A percentile compares a stretch with the other conserved stretches of the same genome.
phyloP scores from a whole-genome alignment of 2,797 vertebrate species.

The Scyliorhinus canicula region DNA sequence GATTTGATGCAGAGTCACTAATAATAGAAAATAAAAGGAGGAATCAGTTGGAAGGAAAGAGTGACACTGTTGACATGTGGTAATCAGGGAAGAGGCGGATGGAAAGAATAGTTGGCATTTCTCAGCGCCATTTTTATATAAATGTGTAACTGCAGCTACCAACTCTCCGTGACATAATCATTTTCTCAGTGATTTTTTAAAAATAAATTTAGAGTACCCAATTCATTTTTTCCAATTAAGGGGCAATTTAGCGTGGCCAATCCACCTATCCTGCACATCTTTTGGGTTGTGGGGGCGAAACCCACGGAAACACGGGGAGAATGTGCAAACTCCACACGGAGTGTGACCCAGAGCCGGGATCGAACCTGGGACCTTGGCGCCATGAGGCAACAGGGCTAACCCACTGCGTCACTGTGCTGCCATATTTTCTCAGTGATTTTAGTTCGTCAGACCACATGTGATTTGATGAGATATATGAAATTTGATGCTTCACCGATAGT shows the following conservation, averaged over 20 bases:
- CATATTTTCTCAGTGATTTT: neutral
- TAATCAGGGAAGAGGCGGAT: neutral
- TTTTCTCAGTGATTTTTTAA: neutral
- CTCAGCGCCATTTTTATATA: neutral
- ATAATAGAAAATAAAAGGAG: neutral
- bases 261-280: too few relatives aligned
- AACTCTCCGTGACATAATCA: neutral
- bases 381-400: too few relatives aligned
- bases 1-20: neutral
- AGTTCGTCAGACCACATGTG: neutral
- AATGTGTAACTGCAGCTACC: neutral
- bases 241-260: too few relatives aligned
- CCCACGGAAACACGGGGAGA: too few relatives aligned
- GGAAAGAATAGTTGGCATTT: constrained; percentile 9
- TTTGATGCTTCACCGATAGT: neutral
- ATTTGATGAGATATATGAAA: neutral
- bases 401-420: too few relatives aligned
- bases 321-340: too few relatives aligned
- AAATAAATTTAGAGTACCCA: too few relatives aligned
- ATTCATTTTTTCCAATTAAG: too few relatives aligned
- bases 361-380: too few relatives aligned
- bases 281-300: too few relatives aligned
- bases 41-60: neutral
- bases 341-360: too few relatives aligned
- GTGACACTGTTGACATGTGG: neutral